Conservation (phyloP, 1,140 invertebrate species). For the Andricus grossulariae region DNA sequence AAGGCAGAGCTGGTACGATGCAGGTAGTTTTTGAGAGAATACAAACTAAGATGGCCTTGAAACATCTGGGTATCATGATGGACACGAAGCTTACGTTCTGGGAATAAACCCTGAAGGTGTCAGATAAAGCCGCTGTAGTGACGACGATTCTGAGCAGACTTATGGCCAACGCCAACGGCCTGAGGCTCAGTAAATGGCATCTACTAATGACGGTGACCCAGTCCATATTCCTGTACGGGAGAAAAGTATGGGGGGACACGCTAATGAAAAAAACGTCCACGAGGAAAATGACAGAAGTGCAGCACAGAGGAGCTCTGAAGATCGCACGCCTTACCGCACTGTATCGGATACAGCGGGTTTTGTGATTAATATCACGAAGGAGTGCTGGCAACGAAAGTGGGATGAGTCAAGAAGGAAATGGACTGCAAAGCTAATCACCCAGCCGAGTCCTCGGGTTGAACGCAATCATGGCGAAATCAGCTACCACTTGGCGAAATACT, state of each 20-base stretch:
- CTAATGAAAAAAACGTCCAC: not conserved
- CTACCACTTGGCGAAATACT: no score
- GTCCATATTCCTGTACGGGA: constrained; percentile 52
- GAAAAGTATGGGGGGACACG: not conserved
- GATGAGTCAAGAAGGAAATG: no score
- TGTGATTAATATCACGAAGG: no score
- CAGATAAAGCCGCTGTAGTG: constrained; percentile 36
- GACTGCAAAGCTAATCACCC: no score
- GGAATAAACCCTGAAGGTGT: constrained; percentile 39
- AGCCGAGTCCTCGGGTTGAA: no score
- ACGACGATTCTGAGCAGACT: constrained; percentile 50
- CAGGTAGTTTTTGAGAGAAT: constrained; percentile 27
- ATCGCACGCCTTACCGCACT: not conserved
- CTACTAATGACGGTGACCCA: constrained; percentile 48
- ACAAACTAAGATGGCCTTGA: constrained; percentile 32
- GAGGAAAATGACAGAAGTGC: not conserved
- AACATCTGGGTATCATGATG: constrained; percentile 50
- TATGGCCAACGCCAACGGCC: constrained; percentile 47
- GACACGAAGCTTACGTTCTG: constrained; percentile 42
- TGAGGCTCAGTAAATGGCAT: constrained; percentile 42
- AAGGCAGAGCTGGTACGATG: no score
- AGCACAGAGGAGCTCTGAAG: no score
- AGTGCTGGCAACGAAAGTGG: no score
- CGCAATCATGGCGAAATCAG: no score
- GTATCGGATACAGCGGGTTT: not conserved